Conservation (phyloP, 2,113 vertebrate genomes). For the Zosterops lateralis region DNA sequence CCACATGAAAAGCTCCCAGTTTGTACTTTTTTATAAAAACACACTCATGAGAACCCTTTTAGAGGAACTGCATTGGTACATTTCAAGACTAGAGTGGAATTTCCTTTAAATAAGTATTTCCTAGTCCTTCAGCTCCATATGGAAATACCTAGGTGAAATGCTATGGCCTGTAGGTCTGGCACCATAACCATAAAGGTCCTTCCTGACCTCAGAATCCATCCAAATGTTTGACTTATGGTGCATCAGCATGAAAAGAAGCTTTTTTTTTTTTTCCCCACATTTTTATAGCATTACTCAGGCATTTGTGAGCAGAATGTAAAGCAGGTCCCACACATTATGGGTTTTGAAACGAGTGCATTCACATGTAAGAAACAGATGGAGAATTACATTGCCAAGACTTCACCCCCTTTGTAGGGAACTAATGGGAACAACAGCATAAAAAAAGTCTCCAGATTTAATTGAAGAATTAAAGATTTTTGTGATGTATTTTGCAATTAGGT, state of each 20-base stretch:
- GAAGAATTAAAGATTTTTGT: not conserved
- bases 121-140: not conserved
- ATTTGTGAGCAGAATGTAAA: conserved; percentile 30
- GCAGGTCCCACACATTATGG: not conserved
- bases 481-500: not conserved
- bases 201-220: conserved; percentile 5
- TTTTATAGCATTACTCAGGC: conserved; percentile 35
- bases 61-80: not conserved
- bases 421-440: not conserved
- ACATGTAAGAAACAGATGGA: conserved; percentile 36
- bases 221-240: not conserved
- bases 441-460: not conserved
- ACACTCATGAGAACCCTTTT: not conserved
- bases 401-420: not conserved
- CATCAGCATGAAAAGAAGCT: not conserved
- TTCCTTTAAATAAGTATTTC: not conserved
- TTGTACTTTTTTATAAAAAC: not conserved
- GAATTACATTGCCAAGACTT: not conserved
- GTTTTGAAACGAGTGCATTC: not conserved
- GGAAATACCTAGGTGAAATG: conserved; percentile 27
- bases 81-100: not conserved
- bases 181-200: not conserved
- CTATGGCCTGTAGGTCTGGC: not conserved
- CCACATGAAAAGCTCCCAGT: not conserved
- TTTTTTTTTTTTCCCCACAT: not conserved